These are phyloP conservation scores for Coracias cyanogaster DNA, from an alignment of 2,797 vertebrate genomes.

Conservation along the genomic window DNA sequence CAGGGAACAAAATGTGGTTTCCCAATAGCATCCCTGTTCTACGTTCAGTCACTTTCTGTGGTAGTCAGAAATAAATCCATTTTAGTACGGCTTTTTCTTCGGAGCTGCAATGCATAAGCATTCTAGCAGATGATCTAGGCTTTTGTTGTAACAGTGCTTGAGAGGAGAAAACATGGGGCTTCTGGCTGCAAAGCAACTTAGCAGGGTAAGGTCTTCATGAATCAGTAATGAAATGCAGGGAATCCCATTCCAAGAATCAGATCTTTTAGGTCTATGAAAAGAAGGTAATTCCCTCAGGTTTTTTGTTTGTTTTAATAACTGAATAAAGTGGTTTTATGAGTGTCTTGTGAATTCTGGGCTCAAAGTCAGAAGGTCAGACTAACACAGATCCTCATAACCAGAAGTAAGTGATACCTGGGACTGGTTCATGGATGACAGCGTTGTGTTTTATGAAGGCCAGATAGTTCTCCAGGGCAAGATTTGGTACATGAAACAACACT, in stretches of 20 bases:
- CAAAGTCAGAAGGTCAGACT: slow-evolving; percentile 18
- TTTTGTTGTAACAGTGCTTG: not conserved
- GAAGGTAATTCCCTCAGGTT: not conserved
- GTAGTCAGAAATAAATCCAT: slow-evolving; percentile 15
- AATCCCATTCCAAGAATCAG: slow-evolving; percentile 2
- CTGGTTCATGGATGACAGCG: not conserved
- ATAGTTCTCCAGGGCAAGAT: not conserved
- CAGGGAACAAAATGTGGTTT: not conserved
- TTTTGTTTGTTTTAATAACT: slow-evolving; percentile 19
- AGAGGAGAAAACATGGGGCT: not conserved
- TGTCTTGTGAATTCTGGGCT: not conserved
- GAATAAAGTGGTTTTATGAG: not conserved
- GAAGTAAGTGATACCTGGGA: not conserved
- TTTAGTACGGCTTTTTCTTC: slow-evolving; percentile 16
- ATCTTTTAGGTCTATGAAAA: not conserved
- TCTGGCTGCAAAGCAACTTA: not conserved
- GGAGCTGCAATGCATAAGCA: not conserved
- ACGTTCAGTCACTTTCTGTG: not conserved
- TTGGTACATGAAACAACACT: not conserved
- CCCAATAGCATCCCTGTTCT: not conserved
- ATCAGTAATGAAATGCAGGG: slow-evolving; percentile 12
- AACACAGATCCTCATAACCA: not conserved
- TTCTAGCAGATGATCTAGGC: not conserved
- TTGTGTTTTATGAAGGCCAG: not conserved
- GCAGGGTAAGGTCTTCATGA: not conserved